These are phyloP conservation scores for Gymnothorax javanicus DNA, from an alignment of 2,797 vertebrate species.

Conservation along the genomic window DNA sequence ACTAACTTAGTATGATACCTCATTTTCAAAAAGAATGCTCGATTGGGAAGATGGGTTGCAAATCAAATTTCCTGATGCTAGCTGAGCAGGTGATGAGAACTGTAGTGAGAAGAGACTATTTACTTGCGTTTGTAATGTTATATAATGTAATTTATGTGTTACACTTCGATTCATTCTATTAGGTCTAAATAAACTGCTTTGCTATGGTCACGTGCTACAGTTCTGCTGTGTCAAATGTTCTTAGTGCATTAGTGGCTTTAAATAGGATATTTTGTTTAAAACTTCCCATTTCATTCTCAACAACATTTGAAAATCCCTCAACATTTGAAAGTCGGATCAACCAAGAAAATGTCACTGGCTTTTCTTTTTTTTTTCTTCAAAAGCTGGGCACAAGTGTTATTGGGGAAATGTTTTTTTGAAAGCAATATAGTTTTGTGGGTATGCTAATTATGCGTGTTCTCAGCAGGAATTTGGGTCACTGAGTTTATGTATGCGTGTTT, in stretches of 20 bases:
- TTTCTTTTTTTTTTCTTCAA: conserved; percentile 14
- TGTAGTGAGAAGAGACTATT: background rate
- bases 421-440: conserved; percentile 1
- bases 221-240: background rate
- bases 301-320: conserved; percentile 9
- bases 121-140: background rate
- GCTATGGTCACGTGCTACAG: background rate
- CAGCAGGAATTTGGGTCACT: background rate
- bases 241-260: background rate
- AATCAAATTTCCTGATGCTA: background rate
- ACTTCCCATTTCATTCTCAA: background rate
- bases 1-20: background rate
- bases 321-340: background rate
- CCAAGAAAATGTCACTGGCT: conserved; percentile 2
- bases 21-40: background rate
- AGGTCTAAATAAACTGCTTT: background rate
- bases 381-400: conserved; percentile 4
- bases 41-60: background rate
- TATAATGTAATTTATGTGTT: background rate
- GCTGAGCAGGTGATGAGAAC: background rate
- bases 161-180: background rate
- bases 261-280: background rate
- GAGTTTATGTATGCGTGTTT: background rate
- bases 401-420: conserved; percentile 16
- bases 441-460: conserved; percentile 8